Evolutionary conservation across 2,888 invertebrate species (phyloP).

Genomic region (Pyralis farinalis): DNA sequence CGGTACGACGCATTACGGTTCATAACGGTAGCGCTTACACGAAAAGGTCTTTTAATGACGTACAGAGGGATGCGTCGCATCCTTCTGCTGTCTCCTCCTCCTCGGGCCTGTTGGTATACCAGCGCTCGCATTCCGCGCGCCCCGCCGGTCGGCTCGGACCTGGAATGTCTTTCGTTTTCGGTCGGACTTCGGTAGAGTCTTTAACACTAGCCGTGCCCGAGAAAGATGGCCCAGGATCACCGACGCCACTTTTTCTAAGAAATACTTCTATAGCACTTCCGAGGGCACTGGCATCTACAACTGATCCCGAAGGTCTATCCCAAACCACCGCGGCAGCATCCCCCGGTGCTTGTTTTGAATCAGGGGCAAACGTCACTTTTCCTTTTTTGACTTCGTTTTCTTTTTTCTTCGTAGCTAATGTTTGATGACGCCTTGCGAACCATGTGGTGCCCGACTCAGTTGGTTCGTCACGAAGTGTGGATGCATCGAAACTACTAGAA

Average conservation of each 20-base stretch:
- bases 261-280: conserved; percentile 93
- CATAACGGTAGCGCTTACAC: conserved; percentile 80
- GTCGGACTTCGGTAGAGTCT: conserved; percentile 52
- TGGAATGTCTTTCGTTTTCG: conserved; percentile 57
- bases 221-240: conserved; percentile 60
- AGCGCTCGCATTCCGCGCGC: conserved; percentile 62
- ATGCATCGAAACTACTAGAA: conserved; percentile 92
- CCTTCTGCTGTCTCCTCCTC: conserved; percentile 87
- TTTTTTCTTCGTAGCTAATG: conserved; percentile 84
- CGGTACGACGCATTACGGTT: conserved; percentile 26
- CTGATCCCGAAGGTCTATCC: conserved; percentile 88
- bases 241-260: conserved; percentile 81
- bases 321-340: conserved; percentile 84
- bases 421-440: conserved; percentile 90
- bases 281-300: conserved; percentile 89
- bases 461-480: conserved; percentile 81
- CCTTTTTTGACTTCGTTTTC: conserved; percentile 70
- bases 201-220: conserved; percentile 40
- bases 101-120: conserved; percentile 84
- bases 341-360: conserved; percentile 79
- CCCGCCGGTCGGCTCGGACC: conserved; percentile 41
- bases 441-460: conserved; percentile 83
- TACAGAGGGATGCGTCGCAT: conserved; percentile 91
- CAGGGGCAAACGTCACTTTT: conserved; percentile 82
- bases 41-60: conserved; percentile 92